These are phyloP conservation scores for Aleiodes alternator DNA, from an alignment of 2,888 invertebrate genomes.

Conservation along the genomic window DNA sequence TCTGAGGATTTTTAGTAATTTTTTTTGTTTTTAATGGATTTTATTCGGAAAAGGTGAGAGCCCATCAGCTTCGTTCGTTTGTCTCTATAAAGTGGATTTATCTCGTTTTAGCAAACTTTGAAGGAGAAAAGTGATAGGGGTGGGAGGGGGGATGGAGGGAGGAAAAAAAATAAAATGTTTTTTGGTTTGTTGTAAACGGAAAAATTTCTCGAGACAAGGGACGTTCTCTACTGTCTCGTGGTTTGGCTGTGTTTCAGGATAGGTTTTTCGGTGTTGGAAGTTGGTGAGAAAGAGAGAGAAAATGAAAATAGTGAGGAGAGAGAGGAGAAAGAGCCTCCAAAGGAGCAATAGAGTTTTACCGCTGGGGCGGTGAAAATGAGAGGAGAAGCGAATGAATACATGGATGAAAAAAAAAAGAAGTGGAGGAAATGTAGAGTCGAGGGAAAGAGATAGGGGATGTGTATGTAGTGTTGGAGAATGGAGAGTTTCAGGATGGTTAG, in stretches of 20 bases:
- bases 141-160: constrained; percentile 11
- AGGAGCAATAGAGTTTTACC: constrained; percentile 36
- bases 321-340: constrained; percentile 34
- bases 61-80: constrained; percentile 16
- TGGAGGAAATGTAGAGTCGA: constrained; percentile 51
- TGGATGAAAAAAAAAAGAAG: constrained; percentile 27
- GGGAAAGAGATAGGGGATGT: constrained; percentile 39
- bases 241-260: constrained; percentile 71
- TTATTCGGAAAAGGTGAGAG: too few species aligned
- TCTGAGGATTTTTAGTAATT: too few species aligned
- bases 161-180: constrained; percentile 39
- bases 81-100: background rate
- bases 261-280: background rate
- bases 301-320: constrained; percentile 37
- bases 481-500: constrained; percentile 65
- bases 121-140: background rate
- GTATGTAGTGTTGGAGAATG: constrained; percentile 48
- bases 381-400: constrained; percentile 49
- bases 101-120: background rate
- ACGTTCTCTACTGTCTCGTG: constrained; percentile 62
- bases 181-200: constrained; percentile 49
- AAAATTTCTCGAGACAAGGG: constrained; percentile 59
- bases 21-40: too few species aligned
- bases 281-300: constrained; percentile 27
- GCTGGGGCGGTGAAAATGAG: constrained; percentile 40